These are phyloP conservation scores for Acrocephalus scirpaceus DNA, from an alignment of 2,797 vertebrate species.

Conservation along the genomic window DNA sequence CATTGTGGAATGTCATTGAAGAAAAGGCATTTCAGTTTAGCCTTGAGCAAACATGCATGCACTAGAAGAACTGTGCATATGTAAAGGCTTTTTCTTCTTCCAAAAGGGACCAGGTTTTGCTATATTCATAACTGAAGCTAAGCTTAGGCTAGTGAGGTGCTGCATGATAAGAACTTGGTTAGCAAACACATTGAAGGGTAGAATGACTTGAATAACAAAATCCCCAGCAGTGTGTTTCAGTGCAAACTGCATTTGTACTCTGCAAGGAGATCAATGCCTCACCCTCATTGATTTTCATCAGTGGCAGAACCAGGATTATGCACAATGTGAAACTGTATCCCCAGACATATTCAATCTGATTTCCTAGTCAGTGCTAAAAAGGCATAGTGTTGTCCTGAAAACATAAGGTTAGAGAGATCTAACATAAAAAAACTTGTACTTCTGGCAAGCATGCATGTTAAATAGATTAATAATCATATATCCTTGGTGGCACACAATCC, in stretches of 20 bases:
- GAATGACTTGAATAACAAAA: constrained; percentile 81
- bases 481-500: not conserved
- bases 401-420: constrained; percentile 67
- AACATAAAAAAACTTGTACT: constrained; percentile 53
- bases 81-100: constrained; percentile 58
- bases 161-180: constrained; percentile 73
- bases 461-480: constrained; percentile 35
- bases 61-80: constrained; percentile 45
- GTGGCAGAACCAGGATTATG: constrained; percentile 70
- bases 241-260: constrained; percentile 76
- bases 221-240: constrained; percentile 69
- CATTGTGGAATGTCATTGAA: constrained; percentile 74
- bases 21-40: constrained; percentile 72
- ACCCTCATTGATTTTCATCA: constrained; percentile 77
- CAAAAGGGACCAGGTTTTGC: constrained; percentile 48
- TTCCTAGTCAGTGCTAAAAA: constrained; percentile 74
- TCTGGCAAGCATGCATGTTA: constrained; percentile 42
- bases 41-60: constrained; percentile 72
- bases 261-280: constrained; percentile 78
- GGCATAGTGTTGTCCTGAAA: constrained; percentile 57
- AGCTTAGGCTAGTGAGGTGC: constrained; percentile 55
- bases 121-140: constrained; percentile 37
- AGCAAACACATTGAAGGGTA: constrained; percentile 68
- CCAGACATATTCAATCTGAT: constrained; percentile 72
- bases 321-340: constrained; percentile 70